Percentiles rank a stretch among this genome's conserved stretches.
phyloP scores from a whole-genome alignment of 2,113 vertebrate genomes.

The Mugil cephalus region DNA sequence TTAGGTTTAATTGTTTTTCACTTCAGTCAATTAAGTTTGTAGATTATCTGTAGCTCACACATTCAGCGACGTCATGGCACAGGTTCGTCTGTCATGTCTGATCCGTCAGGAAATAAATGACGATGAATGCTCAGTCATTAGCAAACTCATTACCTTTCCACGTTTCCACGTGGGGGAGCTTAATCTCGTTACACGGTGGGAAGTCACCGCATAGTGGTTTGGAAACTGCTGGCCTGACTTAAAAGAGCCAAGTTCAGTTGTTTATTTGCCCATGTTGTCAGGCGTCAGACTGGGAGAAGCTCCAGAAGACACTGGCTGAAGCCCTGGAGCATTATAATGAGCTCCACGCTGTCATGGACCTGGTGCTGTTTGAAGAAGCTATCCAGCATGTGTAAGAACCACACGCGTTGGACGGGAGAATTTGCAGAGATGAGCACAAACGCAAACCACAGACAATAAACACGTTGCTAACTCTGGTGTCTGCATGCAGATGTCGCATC shows the following conservation, averaged over 20 bases:
- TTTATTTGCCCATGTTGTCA: slow-evolving; percentile 71
- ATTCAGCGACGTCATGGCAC: slow-evolving; percentile 28
- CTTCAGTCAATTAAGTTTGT: slow-evolving; percentile 47
- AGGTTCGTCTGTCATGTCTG: slow-evolving; percentile 41
- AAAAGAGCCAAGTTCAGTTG: slow-evolving; percentile 17
- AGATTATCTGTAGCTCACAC: slow-evolving; percentile 25
- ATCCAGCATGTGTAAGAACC: slow-evolving; percentile 76
- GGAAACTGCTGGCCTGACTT: slow-evolving; percentile 3
- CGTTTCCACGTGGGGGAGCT: slow-evolving; percentile 35
- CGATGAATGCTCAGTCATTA: slow-evolving; percentile 49
- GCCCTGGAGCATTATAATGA: slow-evolving; percentile 87
- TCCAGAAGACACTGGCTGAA: slow-evolving; percentile 90
- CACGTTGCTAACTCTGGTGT: slow-evolving; percentile 4
- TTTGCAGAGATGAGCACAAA: slow-evolving; percentile 27
- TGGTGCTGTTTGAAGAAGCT: slow-evolving; percentile 84
- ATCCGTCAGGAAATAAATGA: slow-evolving; percentile 50
- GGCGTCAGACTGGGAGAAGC: slow-evolving; percentile 89
- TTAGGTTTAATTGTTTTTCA: slow-evolving; percentile 61
- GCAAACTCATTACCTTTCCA: slow-evolving; percentile 51
- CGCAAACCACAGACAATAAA: slow-evolving; percentile 8
- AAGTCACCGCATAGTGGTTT: slow-evolving; percentile 14
- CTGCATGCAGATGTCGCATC: slow-evolving; percentile 80
- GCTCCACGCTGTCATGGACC: slow-evolving; percentile 83
- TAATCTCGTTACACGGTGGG: slow-evolving; percentile 43
- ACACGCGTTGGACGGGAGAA: neutral